Base-by-base conservation (phyloP, 2,797 vertebrate genomes). In the Hirundo rustica region DNA sequence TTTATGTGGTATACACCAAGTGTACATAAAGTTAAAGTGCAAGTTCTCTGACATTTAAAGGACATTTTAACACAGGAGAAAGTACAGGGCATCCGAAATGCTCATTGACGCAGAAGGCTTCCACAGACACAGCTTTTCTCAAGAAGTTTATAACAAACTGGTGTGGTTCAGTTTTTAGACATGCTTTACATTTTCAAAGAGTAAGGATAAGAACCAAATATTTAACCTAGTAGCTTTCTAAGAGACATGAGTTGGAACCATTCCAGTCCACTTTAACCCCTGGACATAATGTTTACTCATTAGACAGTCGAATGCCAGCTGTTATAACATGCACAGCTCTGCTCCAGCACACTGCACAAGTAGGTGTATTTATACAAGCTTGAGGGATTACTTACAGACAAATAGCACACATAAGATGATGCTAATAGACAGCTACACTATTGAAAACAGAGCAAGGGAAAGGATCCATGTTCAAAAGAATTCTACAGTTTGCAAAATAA, bases 311-410 rank as follows among this genome's bases (percentile, higher is more conserved):
- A 96, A 95, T 84, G 68, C 90, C 98, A 98, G 98, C 98, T 98
- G 98, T 97, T 98, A 97, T 53, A 98, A 98, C 97, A 98, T 93
- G 97, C 97, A 96, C 89, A 91, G 88, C 96, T 97, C 94, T 97
- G 96, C 96, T 97, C 74, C 87, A 95, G 95, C 76, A 91, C 93
- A 88, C 67, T 80, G 87, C 68, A 85, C 77, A 92, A 97, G 93
- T 89, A 97, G 96, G 96, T 98, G 98, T 98, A 98, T 98, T 98
- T 98, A 96, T 97, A 95, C 58, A 97, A 92, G 86, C 82, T 97
- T 70, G 72, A 97, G 97, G 97, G 96, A 96, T 97, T 97, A 97
- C 97, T 97, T 96, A 96, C 95, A 97, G 96, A 97, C 70, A 96
- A 97, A 96, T 90, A 93, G 80, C 94, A 95, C 96, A 95, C 88